Conservation (phyloP, 2,113 vertebrate species). For the Cochlearius cochlearius region DNA sequence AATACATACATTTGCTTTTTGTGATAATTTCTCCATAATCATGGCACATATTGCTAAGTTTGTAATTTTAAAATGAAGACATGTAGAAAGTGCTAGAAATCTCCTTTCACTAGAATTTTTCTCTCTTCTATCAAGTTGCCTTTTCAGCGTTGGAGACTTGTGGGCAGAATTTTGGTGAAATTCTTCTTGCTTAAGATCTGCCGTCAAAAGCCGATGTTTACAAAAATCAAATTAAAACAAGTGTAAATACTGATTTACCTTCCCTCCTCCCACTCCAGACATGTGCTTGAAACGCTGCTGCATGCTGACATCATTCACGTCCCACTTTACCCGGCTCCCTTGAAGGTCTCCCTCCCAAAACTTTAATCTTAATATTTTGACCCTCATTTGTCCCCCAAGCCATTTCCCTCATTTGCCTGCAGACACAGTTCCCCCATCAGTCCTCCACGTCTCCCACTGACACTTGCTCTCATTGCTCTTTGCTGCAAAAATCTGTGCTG, state of each 20-base stretch:
- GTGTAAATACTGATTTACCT: slow-evolving; percentile 5
- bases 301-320: background rate
- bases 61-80: background rate
- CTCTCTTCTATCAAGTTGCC: background rate
- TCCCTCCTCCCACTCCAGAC: background rate
- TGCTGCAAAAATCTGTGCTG: slow-evolving; percentile 73
- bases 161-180: background rate
- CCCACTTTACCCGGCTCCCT: background rate
- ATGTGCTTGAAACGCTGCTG: background rate
- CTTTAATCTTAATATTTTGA: slow-evolving; percentile 70
- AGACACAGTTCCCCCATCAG: slow-evolving; percentile 63
- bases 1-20: background rate
- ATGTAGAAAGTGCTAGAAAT: background rate
- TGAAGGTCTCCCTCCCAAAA: slow-evolving; percentile 57
- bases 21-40: background rate
- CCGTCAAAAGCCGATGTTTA: background rate
- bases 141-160: background rate
- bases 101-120: background rate
- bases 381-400: slow-evolving; percentile 69
- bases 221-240: slow-evolving; percentile 31
- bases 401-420: slow-evolving; percentile 65
- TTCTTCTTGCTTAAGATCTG: background rate
- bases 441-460: slow-evolving; percentile 73
- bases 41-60: background rate
- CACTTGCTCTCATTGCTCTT: slow-evolving; percentile 77